These are phyloP conservation scores for Menura novaehollandiae DNA, from an alignment of 2,113 vertebrate genomes.

Conservation along the genomic window DNA sequence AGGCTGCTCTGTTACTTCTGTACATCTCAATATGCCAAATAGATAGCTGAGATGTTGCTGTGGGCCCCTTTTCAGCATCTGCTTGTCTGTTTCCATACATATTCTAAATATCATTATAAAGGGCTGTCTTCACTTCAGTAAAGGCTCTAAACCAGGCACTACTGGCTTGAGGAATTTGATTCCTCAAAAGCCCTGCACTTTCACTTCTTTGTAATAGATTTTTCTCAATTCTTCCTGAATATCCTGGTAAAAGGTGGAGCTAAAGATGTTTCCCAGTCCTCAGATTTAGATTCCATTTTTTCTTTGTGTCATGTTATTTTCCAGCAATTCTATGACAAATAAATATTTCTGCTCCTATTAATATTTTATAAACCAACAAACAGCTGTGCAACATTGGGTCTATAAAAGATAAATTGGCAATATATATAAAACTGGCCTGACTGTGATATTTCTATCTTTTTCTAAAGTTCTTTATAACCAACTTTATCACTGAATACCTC, in stretches of 20 bases:
- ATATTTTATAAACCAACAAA: conserved; percentile 4
- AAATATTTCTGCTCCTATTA: not conserved
- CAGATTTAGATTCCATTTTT: not conserved
- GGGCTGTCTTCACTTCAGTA: not conserved
- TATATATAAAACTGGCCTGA: not conserved
- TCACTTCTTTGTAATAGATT: not conserved
- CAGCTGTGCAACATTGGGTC: not conserved
- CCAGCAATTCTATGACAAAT: not conserved
- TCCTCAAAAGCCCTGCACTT: not conserved
- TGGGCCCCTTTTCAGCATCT: not conserved
- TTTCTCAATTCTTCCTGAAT: not conserved
- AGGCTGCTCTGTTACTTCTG: not conserved
- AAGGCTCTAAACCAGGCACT: not conserved
- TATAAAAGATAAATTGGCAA: not conserved
- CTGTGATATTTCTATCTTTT: not conserved
- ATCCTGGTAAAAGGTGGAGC: not conserved
- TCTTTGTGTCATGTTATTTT: not conserved
- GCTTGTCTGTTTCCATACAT: not conserved
- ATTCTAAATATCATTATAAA: not conserved
- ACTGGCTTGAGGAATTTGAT: not conserved
- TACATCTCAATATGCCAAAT: not conserved
- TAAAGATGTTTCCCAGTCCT: not conserved
- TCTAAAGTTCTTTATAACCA: not conserved
- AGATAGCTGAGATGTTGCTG: not conserved
- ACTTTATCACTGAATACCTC: not conserved